These are phyloP conservation scores for Ancistrus triradiatus DNA, from an alignment of 2,113 vertebrate species.

Conservation along the genomic window DNA sequence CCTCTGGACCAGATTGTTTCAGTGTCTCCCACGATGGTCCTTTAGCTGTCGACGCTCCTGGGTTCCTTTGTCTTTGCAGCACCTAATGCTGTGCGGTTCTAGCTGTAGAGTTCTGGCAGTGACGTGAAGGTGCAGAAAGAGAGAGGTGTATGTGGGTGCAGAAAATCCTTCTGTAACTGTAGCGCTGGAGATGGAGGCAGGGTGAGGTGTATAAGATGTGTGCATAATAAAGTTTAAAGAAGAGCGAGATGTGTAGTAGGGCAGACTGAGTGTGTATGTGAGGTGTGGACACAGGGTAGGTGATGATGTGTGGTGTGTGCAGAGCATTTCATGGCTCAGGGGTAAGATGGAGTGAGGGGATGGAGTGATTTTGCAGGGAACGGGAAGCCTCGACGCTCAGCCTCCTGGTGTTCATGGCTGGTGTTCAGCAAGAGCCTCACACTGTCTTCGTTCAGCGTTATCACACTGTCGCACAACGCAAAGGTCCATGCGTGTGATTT, in stretches of 20 bases:
- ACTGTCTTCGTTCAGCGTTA: background rate
- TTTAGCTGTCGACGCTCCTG: conserved; percentile 26
- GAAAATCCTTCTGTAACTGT: no score
- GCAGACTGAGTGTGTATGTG: no score
- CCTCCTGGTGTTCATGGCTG: background rate
- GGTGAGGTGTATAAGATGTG: background rate
- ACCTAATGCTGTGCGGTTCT: no score
- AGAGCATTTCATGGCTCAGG: conserved; percentile 16
- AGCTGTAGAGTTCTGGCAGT: background rate
- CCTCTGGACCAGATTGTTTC: conserved; percentile 10
- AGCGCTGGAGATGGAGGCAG: no score
- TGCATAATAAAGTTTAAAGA: background rate
- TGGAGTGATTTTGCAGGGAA: conserved; percentile 23
- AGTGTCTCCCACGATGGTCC: conserved; percentile 23
- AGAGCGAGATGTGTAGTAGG: no score
- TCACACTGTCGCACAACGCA: no score
- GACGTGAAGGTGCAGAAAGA: no score
- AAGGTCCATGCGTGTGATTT: no score
- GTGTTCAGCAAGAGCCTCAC: background rate
- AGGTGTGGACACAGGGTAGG: no score
- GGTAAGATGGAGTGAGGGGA: conserved; percentile 18
- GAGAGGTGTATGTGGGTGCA: no score
- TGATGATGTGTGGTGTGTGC: background rate
- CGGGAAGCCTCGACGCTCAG: conserved; percentile 1
- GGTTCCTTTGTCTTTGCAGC: conserved; percentile 10